Conservation (phyloP, 2,797 vertebrate species). For the Columba guinea region DNA sequence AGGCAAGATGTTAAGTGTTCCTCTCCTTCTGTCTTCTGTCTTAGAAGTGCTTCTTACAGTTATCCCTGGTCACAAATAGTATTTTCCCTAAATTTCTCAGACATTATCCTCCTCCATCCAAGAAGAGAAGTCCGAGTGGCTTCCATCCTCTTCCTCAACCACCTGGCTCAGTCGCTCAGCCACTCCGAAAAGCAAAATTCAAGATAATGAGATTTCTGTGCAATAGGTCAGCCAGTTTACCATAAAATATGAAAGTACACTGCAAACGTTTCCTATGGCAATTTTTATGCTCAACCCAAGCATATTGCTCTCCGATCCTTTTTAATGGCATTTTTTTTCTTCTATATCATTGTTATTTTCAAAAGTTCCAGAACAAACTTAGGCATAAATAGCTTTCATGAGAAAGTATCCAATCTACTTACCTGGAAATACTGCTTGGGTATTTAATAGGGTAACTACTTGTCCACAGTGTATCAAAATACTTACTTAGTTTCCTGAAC, state of each 20-base stretch:
- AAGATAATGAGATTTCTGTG: not conserved
- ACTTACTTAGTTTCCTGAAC: not conserved
- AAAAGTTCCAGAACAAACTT: not conserved
- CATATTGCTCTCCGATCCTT: not conserved
- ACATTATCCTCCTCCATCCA: not conserved
- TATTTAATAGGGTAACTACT: not conserved
- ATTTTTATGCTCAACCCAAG: not conserved
- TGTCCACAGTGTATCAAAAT: not conserved
- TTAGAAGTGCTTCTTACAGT: not conserved
- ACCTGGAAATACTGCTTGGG: not conserved
- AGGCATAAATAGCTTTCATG: not conserved
- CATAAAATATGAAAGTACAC: not conserved
- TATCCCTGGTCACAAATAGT: not conserved
- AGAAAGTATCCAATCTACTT: not conserved
- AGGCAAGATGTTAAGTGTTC: not conserved
- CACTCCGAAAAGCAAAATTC: constrained; percentile 5
- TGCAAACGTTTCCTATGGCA: not conserved
- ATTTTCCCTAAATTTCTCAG: not conserved
- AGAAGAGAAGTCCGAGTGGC: not conserved
- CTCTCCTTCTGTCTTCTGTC: not conserved
- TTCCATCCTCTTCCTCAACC: not conserved
- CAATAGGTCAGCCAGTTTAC: not conserved
- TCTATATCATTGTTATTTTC: not conserved
- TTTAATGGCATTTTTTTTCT: not conserved
- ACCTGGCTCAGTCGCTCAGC: not conserved